phyloP scores from a whole-genome alignment of 2,888 invertebrate genomes.

The Pristionchus exspectatus region DNA sequence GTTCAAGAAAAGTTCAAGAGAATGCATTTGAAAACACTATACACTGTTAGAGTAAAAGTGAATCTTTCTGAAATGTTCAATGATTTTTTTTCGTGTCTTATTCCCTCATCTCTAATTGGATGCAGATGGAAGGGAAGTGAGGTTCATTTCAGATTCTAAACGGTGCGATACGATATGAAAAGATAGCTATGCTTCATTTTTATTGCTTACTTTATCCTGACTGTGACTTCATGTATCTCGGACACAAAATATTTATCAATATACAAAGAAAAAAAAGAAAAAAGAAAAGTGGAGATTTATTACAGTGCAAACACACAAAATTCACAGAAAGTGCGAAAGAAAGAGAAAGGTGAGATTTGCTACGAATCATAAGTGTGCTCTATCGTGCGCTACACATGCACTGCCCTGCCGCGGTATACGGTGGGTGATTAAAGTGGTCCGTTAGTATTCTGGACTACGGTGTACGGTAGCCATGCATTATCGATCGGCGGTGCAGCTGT shows the following conservation, averaged over 20 bases:
- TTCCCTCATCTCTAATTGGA: no score
- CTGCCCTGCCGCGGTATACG: neutral
- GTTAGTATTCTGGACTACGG: neutral
- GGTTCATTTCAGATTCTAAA: no score
- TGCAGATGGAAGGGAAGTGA: no score
- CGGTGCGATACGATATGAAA: no score
- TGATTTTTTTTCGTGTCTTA: no score
- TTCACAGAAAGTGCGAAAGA: neutral
- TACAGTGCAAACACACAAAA: neutral
- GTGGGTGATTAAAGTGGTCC: neutral
- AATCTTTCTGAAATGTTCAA: no score
- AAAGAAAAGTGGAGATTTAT: neutral
- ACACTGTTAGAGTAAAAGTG: no score
- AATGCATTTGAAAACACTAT: no score
- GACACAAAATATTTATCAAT: neutral
- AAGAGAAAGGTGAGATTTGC: neutral
- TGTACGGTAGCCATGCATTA: slow-evolving; percentile 5
- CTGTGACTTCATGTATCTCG: neutral
- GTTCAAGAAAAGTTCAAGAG: no score
- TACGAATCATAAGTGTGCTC: slow-evolving; percentile 19
- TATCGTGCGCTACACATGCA: neutral
- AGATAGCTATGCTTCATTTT: no score
- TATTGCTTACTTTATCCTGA: no score
- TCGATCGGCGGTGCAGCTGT: neutral
- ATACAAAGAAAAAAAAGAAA: neutral